Base-by-base conservation (phyloP, 2,797 vertebrate genomes). In the Sebastes vulpes region DNA sequence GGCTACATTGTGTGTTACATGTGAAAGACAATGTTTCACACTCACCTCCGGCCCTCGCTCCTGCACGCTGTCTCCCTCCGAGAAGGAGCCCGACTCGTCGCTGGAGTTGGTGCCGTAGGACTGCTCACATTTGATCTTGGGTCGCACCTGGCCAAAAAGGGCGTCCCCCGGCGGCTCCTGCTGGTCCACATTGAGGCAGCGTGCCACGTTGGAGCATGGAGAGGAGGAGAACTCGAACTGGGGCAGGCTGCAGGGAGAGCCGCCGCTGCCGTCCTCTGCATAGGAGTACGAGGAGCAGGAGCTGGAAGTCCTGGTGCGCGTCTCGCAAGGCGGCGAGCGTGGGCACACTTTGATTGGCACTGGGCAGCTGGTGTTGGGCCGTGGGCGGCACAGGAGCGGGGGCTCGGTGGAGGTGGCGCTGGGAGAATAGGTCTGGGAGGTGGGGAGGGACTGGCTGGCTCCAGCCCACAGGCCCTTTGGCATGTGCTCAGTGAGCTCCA, bases 281-380 rank as follows among this genome's bases (percentile, higher is more conserved):
- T 98, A 99, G 0, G 98, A 99, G 92, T 99, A 99, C 26, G 98
- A 99, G 56, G 98, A 99, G 88, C 98, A 99, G 1, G 98, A 99
- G 93, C 98, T 99, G 91, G 98, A 99, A 82, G 98, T 99, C 89
- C 98, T 96, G 80, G 98, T 99, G 89, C 98, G 97, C 46, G 98
- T 98, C 95, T 99, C 98, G 83, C 98, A 96, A 10, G 98, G 97
- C 16, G 98, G 98, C 2, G 98, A 99, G 84, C 98, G 98, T 26
- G 98, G 97, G 94, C 98, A 99, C 89, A 99, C 98, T 96, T 99
- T 99, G 94, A 99, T 99, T 96, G 98, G 98, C 97, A 99, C 98
- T 32, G 98, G 98, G 94, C 98, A 99, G 97, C 98, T 99, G 96
- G 98, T 98, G 95, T 98, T 99, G 63, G 98, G 97, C 92, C 97